These are phyloP conservation scores for western clawed frog (Xenopus tropicalis) DNA, from an alignment of 2,113 vertebrate genomes.

Conservation along the genomic window UCB_Xtro_10.0 CM004443.2:133260001-133260500, in stretches of 20 bases:
- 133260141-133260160: slow-evolving; percentile 57
- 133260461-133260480: slow-evolving; percentile 51
- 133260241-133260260: slow-evolving; percentile 69
- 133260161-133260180: slow-evolving; percentile 59
- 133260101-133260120: slow-evolving; percentile 48
- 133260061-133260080: slow-evolving; percentile 27
- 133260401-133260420: slow-evolving; percentile 54
- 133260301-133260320: slow-evolving; percentile 74
- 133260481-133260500: not conserved
- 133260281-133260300: slow-evolving; percentile 77
- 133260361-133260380: slow-evolving; percentile 68
- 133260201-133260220: slow-evolving; percentile 53
- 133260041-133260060: slow-evolving; percentile 51
- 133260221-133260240: slow-evolving; percentile 79
- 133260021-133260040: not conserved
- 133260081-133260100: slow-evolving; percentile 17
- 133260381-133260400: slow-evolving; percentile 59
- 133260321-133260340: slow-evolving; percentile 80
- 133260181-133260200: slow-evolving; percentile 63
- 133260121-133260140: slow-evolving; percentile 45
- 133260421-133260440: slow-evolving; percentile 25
- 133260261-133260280: slow-evolving; percentile 70
- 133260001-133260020: not conserved
- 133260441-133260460: slow-evolving; percentile 52
- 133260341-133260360: slow-evolving; percentile 65